Evolutionary conservation across 2,113 vertebrate genomes (phyloP), one percentile per base, ranked within the genome.

Genomic region (Neopipo cinnamomea): DNA sequence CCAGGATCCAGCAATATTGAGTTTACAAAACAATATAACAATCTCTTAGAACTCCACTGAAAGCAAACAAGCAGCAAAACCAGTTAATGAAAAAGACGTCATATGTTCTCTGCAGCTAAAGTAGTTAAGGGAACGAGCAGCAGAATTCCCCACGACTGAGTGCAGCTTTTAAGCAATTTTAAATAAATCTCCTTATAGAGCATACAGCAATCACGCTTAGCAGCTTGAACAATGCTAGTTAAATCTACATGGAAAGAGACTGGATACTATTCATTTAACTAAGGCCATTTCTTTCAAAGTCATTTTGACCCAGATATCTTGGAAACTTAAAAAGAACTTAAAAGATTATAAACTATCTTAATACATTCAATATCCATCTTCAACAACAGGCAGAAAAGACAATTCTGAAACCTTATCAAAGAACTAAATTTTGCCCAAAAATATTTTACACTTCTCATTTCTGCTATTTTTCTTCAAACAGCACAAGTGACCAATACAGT

Each of bases 21-120:
- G 93, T 97, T 96, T 96, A 94, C 76, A 85, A 91, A 96, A 94
- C 95, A 94, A 88, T 77, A 47, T 70, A 90, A 93, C 92, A 81
- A 80, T 80, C 82, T 91, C 87, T 59, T 90, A 77, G 72, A 95
- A 90, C 67, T 92, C 72, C 31, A 92, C 59, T 72, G 88, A 95
- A 96, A 91, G 88, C 88, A 96, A 89, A 91, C 80, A 94, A 96
- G 83, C 85, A 94, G 85, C 72, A 95, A 89, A 92, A 76, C 58
- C 52, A 72, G 83, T 85, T 95, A 94, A 94, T 94, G 90, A 96
- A 96, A 95, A 84, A 87, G 85, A 96, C 37, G 15, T 93, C 93
- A 78, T 89, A 77, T 75, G 83, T 62, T 91, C 92, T 95, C 77
- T 95, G 72, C 86, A 81, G 68, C 95, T 92, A 65, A 96, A 93